phyloP scores from a whole-genome alignment of 1,140 invertebrate species.

The Rhagoletis zephyria region DNA sequence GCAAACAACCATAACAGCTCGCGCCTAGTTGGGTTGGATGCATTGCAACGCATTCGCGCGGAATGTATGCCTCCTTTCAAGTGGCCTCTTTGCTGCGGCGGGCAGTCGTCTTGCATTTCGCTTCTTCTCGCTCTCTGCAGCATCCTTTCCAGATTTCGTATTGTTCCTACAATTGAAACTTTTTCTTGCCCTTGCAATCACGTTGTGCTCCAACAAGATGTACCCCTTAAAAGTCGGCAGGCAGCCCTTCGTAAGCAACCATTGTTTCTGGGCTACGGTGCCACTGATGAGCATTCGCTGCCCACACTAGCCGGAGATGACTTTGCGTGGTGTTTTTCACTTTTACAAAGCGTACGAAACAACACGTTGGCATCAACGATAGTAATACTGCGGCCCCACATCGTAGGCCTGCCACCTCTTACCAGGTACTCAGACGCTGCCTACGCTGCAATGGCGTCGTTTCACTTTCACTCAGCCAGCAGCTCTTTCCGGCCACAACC shows the following conservation, averaged over 20 bases:
- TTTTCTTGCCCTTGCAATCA: neutral
- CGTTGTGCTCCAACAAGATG: neutral
- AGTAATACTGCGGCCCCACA: no score
- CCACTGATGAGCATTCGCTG: neutral
- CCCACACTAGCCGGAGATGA: neutral
- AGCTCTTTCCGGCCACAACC: neutral
- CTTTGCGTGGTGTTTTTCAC: no score
- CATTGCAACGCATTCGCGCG: constrained; percentile 61
- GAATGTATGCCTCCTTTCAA: constrained; percentile 29
- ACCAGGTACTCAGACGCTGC: neutral
- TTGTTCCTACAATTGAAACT: neutral
- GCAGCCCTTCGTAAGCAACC: neutral
- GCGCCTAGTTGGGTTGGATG: neutral
- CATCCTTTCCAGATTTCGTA: neutral
- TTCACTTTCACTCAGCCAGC: constrained; percentile 19
- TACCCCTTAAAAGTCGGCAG: neutral
- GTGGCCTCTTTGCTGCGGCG: constrained; percentile 64
- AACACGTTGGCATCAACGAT: neutral
- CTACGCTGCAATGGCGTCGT: neutral
- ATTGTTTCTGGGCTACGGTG: neutral
- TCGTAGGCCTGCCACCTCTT: no score
- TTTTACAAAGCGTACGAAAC: neutral
- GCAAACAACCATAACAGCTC: neutral
- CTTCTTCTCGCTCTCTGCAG: neutral
- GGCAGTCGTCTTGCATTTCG: constrained; percentile 2